Base-by-base conservation (phyloP, 1,140 invertebrate species). In the Parasteatoda tepidariorum region DNA sequence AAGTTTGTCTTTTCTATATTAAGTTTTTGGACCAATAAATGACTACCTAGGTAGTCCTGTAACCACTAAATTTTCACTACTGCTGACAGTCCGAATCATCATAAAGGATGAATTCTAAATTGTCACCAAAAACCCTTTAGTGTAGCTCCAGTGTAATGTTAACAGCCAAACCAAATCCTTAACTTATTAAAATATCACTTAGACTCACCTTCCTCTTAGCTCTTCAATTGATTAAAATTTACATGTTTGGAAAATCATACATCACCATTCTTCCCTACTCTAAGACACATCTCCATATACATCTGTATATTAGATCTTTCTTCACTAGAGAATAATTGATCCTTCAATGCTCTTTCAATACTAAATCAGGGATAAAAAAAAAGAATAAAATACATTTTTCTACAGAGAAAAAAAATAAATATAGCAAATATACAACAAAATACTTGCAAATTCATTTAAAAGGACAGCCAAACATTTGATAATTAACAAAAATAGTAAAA, bases 271-370 rank as follows among this genome's bases (percentile, higher is more conserved):
- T 66, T 7, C 57, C 38, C 82, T 33, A 26, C 61, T 6, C 13
- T 26, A 22, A 75, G 30, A 33, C 22, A 61, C 15, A 31, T 57
- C 15, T 75, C 67, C 61, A 84, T 75, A 33, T 24, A 66, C n/a
- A 24, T 24, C 57, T 24, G 9, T 1, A 85, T 85, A 7, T 7
- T 57, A 31, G 33, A 76, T 31, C 24, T 64, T 28, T 86, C 59
- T 33, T 73, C 33, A 6, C 15, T 2, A 61, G 18, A 41, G 33
- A 86, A 86, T 22, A 86, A 61, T 26, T 31, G 85, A 6, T 74
- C 75, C 26, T 78, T 70, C 24, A 86, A 54, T 15, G 68, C 48
- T 59, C 34, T 79, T 64, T 75, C 55, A 48, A 84, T 84, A 24
- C 85, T 85, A 15, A 5, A 81, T 66, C 34, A 84, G 54, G 48